Evolutionary conservation across 2,113 vertebrate species (phyloP).

Genomic region (Falco punctatus): DNA sequence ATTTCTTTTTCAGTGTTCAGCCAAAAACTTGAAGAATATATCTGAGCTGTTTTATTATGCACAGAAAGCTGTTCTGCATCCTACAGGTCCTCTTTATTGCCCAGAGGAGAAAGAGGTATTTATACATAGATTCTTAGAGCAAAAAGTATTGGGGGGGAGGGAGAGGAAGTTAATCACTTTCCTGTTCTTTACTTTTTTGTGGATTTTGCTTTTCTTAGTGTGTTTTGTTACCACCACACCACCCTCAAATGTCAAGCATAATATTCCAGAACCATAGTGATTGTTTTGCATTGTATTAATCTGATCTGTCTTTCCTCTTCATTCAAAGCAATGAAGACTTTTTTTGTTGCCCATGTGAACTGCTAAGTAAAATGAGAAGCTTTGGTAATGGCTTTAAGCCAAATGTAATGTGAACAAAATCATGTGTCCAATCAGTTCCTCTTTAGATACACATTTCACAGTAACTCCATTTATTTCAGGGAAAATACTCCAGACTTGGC

Average conservation of each 20-base stretch:
- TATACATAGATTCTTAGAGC: not conserved
- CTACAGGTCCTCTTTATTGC: slow-evolving; percentile 95
- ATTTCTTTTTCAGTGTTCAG: slow-evolving; percentile 88
- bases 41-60: slow-evolving; percentile 99
- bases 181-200: not conserved
- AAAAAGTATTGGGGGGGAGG: not conserved
- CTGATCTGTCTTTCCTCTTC: not conserved
- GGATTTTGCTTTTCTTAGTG: not conserved
- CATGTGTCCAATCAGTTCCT: not conserved
- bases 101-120: slow-evolving; percentile 98
- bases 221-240: not conserved
- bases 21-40: slow-evolving; percentile 99
- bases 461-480: not conserved
- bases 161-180: not conserved
- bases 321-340: not conserved
- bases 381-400: not conserved
- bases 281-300: not conserved
- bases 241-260: not conserved
- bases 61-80: slow-evolving; percentile 98
- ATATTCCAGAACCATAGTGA: not conserved
- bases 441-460: not conserved
- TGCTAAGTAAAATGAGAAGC: not conserved
- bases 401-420: not conserved
- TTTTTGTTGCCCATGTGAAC: not conserved
- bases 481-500: not conserved